Percentiles rank a stretch among this genome's conserved stretches.
Evolutionary conservation across 2,113 vertebrate genomes (phyloP).

Genomic region (Ascaphus truei): DNA sequence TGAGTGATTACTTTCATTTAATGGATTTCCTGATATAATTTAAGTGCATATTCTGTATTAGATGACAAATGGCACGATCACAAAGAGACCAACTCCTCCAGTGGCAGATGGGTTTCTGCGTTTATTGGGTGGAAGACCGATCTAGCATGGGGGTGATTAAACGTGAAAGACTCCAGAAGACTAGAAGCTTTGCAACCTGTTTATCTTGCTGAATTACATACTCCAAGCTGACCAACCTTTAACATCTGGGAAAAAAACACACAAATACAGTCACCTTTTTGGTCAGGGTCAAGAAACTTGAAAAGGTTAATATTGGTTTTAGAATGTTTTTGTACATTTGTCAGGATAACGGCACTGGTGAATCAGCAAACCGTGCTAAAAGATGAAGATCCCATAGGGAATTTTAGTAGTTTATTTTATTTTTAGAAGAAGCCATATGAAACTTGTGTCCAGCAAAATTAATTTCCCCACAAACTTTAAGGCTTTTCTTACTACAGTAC

Average conservation of each 20-base stretch:
- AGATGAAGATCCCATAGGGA: not conserved
- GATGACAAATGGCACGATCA: not conserved
- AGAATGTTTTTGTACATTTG: slow-evolving; percentile 50
- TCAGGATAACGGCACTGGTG: slow-evolving; percentile 51
- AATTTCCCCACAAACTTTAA: slow-evolving; percentile 74
- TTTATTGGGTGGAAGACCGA: slow-evolving; percentile 34
- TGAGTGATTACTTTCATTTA: not conserved
- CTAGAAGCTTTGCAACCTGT: slow-evolving; percentile 31
- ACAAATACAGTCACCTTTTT: slow-evolving; percentile 42
- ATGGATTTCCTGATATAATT: not conserved
- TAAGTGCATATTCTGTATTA: slow-evolving; percentile 5
- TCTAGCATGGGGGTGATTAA: slow-evolving; percentile 38
- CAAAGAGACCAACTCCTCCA: not conserved
- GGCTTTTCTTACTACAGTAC: slow-evolving; percentile 70
- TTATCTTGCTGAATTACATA: slow-evolving; percentile 43
- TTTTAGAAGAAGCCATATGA: slow-evolving; percentile 54
- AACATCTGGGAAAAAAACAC: slow-evolving; percentile 40
- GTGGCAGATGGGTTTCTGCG: not conserved
- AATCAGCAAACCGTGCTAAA: slow-evolving; percentile 54
- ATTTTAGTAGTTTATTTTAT: slow-evolving; percentile 22
- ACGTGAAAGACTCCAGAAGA: slow-evolving; percentile 37
- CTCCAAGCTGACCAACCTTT: slow-evolving; percentile 42
- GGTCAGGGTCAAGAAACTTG: slow-evolving; percentile 51
- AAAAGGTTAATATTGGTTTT: slow-evolving; percentile 46
- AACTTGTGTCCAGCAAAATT: slow-evolving; percentile 70